phyloP scores from a whole-genome alignment of 2,888 invertebrate species.

The Rhingia campestris region DNA sequence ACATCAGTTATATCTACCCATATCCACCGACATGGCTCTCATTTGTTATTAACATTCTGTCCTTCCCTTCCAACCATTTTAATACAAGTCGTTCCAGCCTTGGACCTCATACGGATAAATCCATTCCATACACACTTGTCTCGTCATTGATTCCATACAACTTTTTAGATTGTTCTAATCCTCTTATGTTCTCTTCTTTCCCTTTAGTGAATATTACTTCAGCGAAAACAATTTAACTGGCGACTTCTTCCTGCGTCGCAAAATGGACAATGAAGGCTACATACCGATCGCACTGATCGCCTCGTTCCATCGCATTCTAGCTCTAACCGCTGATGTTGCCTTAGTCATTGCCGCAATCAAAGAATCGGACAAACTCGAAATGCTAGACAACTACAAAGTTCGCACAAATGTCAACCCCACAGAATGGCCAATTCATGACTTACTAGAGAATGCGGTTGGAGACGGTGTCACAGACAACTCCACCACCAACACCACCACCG shows the following conservation, averaged over 20 bases:
- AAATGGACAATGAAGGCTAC: conserved; percentile 97
- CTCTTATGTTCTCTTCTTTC: conserved; percentile 19
- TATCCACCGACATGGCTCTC: too few species aligned
- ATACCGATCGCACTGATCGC: conserved; percentile 96
- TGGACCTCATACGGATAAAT: conserved; percentile 33
- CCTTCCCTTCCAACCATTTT: background rate
- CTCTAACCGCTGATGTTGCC: conserved; percentile 92
- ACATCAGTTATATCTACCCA: too few species aligned
- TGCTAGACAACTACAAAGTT: conserved; percentile 90
- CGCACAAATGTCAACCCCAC: conserved; percentile 92
- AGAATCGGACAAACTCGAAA: conserved; percentile 93
- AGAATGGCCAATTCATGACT: conserved; percentile 93
- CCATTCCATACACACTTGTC: conserved; percentile 3
- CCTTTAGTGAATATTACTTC: conserved; percentile 97
- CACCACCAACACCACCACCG: background rate
- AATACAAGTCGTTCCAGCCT: conserved; percentile 36
- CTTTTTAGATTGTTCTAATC: background rate
- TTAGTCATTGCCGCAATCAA: conserved; percentile 93
- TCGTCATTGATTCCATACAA: conserved; percentile 11
- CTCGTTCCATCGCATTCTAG: conserved; percentile 96
- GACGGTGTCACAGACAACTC: conserved; percentile 2
- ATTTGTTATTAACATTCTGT: too few species aligned
- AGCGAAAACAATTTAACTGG: conserved; percentile 96
- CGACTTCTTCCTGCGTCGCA: conserved; percentile 97
- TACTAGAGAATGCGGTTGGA: conserved; percentile 79